phyloP scores from a whole-genome alignment of 1,140 invertebrate genomes.

The Odontomachus brunneus region DNA sequence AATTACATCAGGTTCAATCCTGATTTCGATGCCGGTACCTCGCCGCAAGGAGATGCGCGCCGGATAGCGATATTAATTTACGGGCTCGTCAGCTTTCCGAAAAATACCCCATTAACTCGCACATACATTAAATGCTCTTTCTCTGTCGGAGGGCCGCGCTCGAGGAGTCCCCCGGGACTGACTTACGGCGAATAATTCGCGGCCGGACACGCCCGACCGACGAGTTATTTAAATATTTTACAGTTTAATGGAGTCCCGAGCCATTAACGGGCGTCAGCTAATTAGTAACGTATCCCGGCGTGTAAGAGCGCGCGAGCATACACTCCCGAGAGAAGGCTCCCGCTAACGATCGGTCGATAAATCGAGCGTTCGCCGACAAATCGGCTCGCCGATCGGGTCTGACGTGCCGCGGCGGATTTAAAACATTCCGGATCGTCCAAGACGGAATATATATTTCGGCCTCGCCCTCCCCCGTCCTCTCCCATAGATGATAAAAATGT shows the following conservation, averaged over 20 bases:
- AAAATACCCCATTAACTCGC: constrained; percentile 55
- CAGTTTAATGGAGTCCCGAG: constrained; percentile 77
- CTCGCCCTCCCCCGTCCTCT: neutral
- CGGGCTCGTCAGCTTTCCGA: constrained; percentile 59
- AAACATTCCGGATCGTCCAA: constrained; percentile 14
- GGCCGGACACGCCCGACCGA: constrained; percentile 69
- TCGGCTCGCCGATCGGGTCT: constrained; percentile 61
- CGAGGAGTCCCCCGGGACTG: constrained; percentile 50
- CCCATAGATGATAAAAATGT: neutral
- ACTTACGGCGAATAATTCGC: constrained; percentile 74
- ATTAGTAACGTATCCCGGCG: constrained; percentile 69
- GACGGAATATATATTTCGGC: constrained; percentile 4
- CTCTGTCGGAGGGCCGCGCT: constrained; percentile 22
- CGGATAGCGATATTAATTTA: constrained; percentile 66
- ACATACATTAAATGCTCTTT: constrained; percentile 54
- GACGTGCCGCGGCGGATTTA: constrained; percentile 47
- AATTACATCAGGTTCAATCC: constrained; percentile 8
- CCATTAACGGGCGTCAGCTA: constrained; percentile 79
- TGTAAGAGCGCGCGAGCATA: constrained; percentile 44
- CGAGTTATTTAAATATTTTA: constrained; percentile 79
- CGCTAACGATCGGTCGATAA: constrained; percentile 71
- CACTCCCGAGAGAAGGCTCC: constrained; percentile 9
- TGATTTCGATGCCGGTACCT: constrained; percentile 6
- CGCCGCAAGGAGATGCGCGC: constrained; percentile 1
- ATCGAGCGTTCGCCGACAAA: constrained; percentile 69